Percentiles rank a stretch among this genome's conserved stretches.
Evolutionary conservation across 2,888 invertebrate species (phyloP).

Genomic region (Mythimna ferrago): DNA sequence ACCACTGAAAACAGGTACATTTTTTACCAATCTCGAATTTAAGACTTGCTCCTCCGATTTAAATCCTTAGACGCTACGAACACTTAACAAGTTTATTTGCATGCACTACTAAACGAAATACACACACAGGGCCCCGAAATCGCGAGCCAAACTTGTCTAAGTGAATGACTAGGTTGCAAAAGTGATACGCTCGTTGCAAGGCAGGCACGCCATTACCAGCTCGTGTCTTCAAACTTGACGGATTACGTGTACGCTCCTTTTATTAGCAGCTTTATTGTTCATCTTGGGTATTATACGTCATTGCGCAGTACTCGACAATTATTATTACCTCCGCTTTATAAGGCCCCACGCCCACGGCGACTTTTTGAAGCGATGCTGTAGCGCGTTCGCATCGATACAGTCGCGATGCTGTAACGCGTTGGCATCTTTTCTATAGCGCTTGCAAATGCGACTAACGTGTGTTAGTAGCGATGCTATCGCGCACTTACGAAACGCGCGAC

Average conservation of each 20-base stretch:
- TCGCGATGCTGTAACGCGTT: too few relatives aligned
- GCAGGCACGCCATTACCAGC: constrained; percentile 71
- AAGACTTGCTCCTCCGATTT: constrained; percentile 83
- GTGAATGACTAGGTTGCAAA: constrained; percentile 90
- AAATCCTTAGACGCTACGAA: constrained; percentile 90
- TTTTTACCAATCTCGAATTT: constrained; percentile 89
- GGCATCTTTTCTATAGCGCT: too few relatives aligned
- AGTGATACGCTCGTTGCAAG: constrained; percentile 78
- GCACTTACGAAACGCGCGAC: too few relatives aligned
- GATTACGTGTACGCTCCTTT: constrained; percentile 67
- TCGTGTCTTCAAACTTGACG: constrained; percentile 62
- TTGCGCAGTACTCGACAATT: constrained; percentile 40
- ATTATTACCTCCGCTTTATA: constrained; percentile 54
- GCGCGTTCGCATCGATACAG: too few relatives aligned
- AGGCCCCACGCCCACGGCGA: too few relatives aligned
- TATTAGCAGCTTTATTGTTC: constrained; percentile 67
- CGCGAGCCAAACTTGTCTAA: constrained; percentile 82
- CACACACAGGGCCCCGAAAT: constrained; percentile 74
- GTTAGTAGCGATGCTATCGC: too few relatives aligned
- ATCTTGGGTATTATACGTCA: constrained; percentile 57
- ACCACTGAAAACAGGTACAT: constrained; percentile 90
- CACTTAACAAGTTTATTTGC: constrained; percentile 89
- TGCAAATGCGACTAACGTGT: too few relatives aligned
- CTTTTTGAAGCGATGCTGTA: too few relatives aligned
- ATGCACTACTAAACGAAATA: constrained; percentile 88